Base-by-base conservation (phyloP, 2,888 invertebrate genomes). In the Nomada fucata region DNA sequence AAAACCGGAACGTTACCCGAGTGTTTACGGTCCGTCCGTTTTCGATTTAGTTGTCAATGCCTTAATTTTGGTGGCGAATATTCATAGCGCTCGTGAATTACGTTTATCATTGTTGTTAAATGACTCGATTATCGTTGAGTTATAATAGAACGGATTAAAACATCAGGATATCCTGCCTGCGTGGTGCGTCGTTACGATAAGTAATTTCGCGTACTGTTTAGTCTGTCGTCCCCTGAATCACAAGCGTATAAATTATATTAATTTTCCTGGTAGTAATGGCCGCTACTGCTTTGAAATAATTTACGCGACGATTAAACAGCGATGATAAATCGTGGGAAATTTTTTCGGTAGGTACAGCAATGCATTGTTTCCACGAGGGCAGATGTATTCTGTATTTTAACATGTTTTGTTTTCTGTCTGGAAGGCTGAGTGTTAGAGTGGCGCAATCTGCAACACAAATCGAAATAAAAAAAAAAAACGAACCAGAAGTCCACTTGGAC, bases 71-170 rank as follows among this genome's bases (percentile, higher is more conserved):
- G 59, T 13, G 20, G 18, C n/a, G 69, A 77, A 67, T 61, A 42
- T 59, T 65, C 76, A 67, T 70, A 11, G 26, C 13, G 52, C 47
- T 36, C 59, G 55, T 23, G 47, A 70, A 65, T 71, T 61, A 65
- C 42, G 77, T 65, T 70, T 71, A 42, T 65, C 70, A 42, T 65
- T n/a, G 65, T 13, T 67, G 23, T 60, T 70, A 71, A 65, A 67
- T n/a, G 77, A 20, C 50, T 67, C 77, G 13, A 67, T 79, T 71
- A 77, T 29, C 36, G 36, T 55, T 71, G 79, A 79, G 42, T 79
- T 79, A 79, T 60, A 36, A 20, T 0, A 11, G 55, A 15, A 67
- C 42, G 65, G 53, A 79, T 79, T 79, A 77, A 79, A 79, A 77
- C 50, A 59, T 77, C 60, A 42, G 70, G 47, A 67, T 64, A 59